Conservation (phyloP, 2,797 vertebrate genomes). For the Orestias chungarensis region DNA sequence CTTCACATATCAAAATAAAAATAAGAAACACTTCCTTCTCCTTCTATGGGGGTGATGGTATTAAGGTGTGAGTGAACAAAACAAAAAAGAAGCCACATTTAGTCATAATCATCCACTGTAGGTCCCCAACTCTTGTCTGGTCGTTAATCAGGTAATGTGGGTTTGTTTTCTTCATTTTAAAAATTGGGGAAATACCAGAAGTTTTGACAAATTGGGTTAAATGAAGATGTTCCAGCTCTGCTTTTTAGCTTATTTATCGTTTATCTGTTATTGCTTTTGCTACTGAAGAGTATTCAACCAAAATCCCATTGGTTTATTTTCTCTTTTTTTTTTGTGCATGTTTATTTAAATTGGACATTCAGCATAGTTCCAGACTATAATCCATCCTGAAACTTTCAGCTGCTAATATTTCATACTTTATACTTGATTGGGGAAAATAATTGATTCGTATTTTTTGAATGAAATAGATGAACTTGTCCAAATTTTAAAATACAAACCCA, state of each 20-base stretch:
- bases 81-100: background rate
- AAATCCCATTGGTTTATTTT: background rate
- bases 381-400: background rate
- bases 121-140: background rate
- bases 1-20: background rate
- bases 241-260: background rate
- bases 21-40: background rate
- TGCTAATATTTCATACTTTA: background rate
- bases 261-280: background rate
- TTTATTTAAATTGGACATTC: background rate
- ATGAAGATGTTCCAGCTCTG: background rate
- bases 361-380: background rate
- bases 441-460: background rate
- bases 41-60: no score
- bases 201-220: background rate
- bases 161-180: no score
- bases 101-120: background rate
- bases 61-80: no score
- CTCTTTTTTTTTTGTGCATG: background rate
- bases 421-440: no score
- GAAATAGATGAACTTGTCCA: background rate
- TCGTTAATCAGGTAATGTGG: no score
- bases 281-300: background rate
- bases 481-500: background rate
- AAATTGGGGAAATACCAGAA: background rate